Evolutionary conservation across 2,113 vertebrate genomes (phyloP).

Genomic region (Ammodytes dubius): DNA sequence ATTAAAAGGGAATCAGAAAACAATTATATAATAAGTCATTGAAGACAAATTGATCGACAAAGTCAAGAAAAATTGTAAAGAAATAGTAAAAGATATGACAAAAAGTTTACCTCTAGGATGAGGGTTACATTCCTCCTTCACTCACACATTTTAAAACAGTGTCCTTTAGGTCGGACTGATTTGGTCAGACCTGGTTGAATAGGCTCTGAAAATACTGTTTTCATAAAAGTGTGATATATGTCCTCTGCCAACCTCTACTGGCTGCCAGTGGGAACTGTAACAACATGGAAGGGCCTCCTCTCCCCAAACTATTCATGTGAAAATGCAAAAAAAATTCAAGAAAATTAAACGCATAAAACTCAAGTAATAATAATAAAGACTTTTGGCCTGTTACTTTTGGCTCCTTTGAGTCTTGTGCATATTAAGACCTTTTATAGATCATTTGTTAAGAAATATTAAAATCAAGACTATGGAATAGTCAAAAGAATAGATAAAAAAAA

Average conservation of each 20-base stretch:
- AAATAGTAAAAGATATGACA: no score
- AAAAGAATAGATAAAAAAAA: not conserved
- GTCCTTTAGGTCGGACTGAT: not conserved
- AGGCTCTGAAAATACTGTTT: not conserved
- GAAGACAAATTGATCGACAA: no score
- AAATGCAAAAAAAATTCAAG: not conserved
- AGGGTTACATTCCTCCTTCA: no score
- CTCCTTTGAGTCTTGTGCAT: not conserved
- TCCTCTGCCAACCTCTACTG: constrained; percentile 52
- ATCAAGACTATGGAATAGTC: not conserved
- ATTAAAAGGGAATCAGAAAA: no score
- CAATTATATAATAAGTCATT: no score
- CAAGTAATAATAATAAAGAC: not conserved
- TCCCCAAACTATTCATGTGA: not conserved
- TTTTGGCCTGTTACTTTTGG: not conserved
- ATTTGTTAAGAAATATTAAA: constrained; percentile 1
- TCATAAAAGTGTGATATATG: constrained; percentile 19
- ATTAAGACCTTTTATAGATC: not conserved
- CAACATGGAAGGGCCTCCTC: not conserved
- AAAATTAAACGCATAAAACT: constrained; percentile 20
- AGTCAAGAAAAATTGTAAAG: no score
- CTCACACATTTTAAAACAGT: not conserved
- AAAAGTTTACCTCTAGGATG: no score
- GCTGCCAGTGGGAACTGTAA: not conserved
- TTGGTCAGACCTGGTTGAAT: not conserved